Base-by-base conservation (phyloP, 2,888 invertebrate genomes). In the Phalera bucephala region DNA sequence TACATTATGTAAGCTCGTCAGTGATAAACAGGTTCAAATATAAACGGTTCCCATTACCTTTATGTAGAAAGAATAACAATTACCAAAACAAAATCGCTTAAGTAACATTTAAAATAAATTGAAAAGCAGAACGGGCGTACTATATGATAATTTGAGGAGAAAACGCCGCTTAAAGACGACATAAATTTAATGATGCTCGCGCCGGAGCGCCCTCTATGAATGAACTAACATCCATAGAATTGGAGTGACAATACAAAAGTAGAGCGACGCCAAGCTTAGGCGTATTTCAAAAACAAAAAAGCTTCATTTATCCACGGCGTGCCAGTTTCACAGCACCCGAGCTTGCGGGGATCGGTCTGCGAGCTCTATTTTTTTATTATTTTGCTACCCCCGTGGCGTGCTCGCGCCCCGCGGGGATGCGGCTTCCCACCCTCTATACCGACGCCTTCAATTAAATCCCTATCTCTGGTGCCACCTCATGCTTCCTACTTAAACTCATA, bases 261-360 rank as follows among this genome's bases (percentile, higher is more conserved):
- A 77, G 83, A 80, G 65, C 85, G 80, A 61, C 68, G 80, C 67
- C 66, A 67, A 71, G 84, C 86, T 86, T 82, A 85, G 81, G 79
- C 82, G 75, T 80, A 84, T 81, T 82, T 72, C 72, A 75, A 80
- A 84, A 83, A 87, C 83, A 88, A 86, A 85, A 87, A 86, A 81
- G 74, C 74, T 84, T 86, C 84, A 88, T 88, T 88, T 87, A 86
- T 87, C 82, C 85, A 79, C 80, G 73, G 80, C 78, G 88, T 86
- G 85, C 87, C 87, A 87, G 85, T 88, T 87, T 87, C 88, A 86
- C 81, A 80, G 87, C 81, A 81, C 86, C 86, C 87, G 86, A 64
- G 84, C 84, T 83, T 71, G 84, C 80, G 80, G 86, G 82, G 73
- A 77, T 78, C 72, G 75, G 66, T 64, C 63, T 62, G 77, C 72